phyloP scores from a whole-genome alignment of 2,888 invertebrate genomes.

The Drosophila planitibia region DNA sequence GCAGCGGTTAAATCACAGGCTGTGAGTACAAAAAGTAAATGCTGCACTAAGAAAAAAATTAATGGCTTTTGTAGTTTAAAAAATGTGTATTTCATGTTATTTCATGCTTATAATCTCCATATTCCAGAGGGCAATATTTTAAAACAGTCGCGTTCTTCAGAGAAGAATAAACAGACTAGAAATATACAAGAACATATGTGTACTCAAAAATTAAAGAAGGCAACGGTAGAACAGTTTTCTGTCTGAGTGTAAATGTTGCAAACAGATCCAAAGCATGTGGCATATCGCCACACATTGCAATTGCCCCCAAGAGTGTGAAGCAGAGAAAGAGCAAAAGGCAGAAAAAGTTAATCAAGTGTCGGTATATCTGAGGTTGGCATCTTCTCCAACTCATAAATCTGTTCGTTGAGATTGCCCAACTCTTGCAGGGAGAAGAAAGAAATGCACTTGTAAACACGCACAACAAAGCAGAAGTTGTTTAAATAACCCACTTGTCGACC shows the following conservation, averaged over 20 bases:
- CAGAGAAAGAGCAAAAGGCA: constrained; percentile 11
- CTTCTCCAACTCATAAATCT: constrained; percentile 63
- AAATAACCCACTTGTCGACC: constrained; percentile 65
- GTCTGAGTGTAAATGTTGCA: constrained; percentile 20
- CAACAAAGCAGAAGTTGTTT: constrained; percentile 55
- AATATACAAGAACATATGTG: neutral
- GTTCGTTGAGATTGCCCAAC: constrained; percentile 23
- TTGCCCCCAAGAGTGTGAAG: constrained; percentile 8
- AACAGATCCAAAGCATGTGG: constrained; percentile 64
- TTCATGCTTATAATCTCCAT: neutral
- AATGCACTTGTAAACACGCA: constrained; percentile 65
- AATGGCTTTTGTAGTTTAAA: neutral
- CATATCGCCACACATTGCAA: constrained; percentile 23
- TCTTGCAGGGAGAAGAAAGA: constrained; percentile 46
- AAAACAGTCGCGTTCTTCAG: neutral
- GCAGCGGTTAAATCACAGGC: constrained; percentile 50
- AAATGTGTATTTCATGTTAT: neutral
- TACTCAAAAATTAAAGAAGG: neutral
- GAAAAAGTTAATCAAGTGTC: constrained; percentile 47
- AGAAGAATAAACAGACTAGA: neutral
- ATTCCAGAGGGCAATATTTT: neutral
- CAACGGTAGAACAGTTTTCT: neutral
- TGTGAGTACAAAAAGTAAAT: constrained; percentile 27
- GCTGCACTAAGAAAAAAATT: constrained; percentile 1
- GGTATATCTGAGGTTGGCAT: constrained; percentile 49